Conservation (phyloP, 2,888 invertebrate genomes). For the Acronicta psi region DNA sequence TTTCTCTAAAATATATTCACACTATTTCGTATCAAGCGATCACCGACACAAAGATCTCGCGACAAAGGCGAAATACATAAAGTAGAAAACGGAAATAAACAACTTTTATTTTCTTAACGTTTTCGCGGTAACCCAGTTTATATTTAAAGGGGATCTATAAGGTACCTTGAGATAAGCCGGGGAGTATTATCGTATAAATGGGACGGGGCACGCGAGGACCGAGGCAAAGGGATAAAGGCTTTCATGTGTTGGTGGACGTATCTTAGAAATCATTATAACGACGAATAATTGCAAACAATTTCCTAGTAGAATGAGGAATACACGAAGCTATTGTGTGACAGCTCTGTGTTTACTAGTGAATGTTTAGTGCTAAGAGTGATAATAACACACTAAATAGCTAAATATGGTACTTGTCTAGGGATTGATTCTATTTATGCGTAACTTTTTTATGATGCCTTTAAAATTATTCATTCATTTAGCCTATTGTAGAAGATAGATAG, state of each 20-base stretch:
- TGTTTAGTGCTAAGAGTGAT: too few relatives aligned
- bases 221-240: conserved; percentile 64
- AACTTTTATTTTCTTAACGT: conserved; percentile 54
- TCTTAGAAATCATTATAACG: conserved; percentile 47
- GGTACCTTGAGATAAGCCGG: conserved; percentile 49
- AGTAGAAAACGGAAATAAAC: conserved; percentile 41
- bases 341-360: too few relatives aligned
- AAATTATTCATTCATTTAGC: too few relatives aligned
- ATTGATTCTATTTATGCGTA: too few relatives aligned
- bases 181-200: conserved; percentile 72
- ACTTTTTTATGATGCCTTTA: too few relatives aligned
- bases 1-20: conserved; percentile 3
- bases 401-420: too few relatives aligned
- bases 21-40: conserved; percentile 14
- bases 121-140: conserved; percentile 53
- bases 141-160: conserved; percentile 47
- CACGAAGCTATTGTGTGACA: not conserved
- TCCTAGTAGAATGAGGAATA: not conserved
- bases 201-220: conserved; percentile 66
- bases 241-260: conserved; percentile 59
- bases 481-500: too few relatives aligned
- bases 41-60: conserved; percentile 17
- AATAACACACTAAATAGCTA: too few relatives aligned
- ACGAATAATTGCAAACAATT: conserved; percentile 27
- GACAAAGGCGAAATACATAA: conserved; percentile 29